Evolutionary conservation across 1,140 invertebrate species (phyloP).

Genomic region (Frieseomelitta varia): DNA sequence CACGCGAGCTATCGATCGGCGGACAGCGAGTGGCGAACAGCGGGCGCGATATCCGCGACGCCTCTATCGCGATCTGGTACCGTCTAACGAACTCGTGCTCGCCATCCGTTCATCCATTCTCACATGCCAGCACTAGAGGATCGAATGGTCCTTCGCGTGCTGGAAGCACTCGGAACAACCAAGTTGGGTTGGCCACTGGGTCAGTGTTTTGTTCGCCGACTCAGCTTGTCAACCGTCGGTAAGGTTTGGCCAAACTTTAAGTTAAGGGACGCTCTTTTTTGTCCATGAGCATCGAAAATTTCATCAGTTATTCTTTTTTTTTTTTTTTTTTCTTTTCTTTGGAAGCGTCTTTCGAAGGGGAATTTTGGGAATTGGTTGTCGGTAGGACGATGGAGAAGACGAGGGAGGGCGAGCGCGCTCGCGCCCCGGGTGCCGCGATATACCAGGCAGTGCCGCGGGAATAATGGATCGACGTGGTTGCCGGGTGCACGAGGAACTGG

Average conservation of each 20-base stretch:
- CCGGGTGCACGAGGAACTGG: slow-evolving; percentile 27
- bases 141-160: slow-evolving; percentile 59
- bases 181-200: slow-evolving; percentile 54
- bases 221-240: neutral
- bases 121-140: slow-evolving; percentile 29
- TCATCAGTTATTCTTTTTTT: too few species aligned
- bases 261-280: too few species aligned
- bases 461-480: slow-evolving; percentile 36
- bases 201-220: slow-evolving; percentile 48
- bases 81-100: slow-evolving; percentile 21
- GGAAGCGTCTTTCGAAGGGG: neutral
- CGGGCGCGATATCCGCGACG: slow-evolving; percentile 26
- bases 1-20: slow-evolving; percentile 23
- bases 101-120: slow-evolving; percentile 41
- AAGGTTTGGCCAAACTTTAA: too few species aligned
- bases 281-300: too few species aligned
- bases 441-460: neutral
- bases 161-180: slow-evolving; percentile 49
- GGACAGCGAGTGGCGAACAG: neutral
- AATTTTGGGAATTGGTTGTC: too few species aligned
- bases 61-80: slow-evolving; percentile 43
- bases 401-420: too few species aligned
- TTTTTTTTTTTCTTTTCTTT: too few species aligned
- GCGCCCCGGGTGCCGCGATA: neutral
- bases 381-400: too few species aligned